These are phyloP conservation scores for Diarsia rubi DNA, from an alignment of 2,888 invertebrate species.

Conservation along the genomic window DNA sequence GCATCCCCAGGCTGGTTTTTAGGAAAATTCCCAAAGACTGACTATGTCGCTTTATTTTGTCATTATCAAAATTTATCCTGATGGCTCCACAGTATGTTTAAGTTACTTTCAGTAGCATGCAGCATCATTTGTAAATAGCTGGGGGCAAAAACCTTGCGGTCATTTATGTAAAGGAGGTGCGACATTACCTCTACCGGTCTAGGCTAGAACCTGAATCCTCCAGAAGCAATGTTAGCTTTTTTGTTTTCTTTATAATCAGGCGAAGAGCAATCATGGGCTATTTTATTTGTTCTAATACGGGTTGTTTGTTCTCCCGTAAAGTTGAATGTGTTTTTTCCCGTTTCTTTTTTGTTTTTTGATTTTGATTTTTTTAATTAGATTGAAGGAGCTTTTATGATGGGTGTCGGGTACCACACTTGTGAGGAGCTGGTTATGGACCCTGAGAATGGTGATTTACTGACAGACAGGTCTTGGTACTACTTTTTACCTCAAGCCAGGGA, in stretches of 20 bases:
- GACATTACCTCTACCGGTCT: no score
- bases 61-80: no score
- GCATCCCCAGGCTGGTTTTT: no score
- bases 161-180: no score
- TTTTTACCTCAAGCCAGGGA: slow-evolving; percentile 92
- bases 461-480: slow-evolving; percentile 93
- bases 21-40: no score
- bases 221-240: background rate
- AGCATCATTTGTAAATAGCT: no score
- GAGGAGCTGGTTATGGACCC: slow-evolving; percentile 91
- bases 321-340: no score
- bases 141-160: no score
- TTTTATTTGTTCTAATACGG: background rate
- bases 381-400: slow-evolving; percentile 93
- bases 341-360: background rate
- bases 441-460: slow-evolving; percentile 90
- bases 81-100: no score
- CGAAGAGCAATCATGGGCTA: background rate
- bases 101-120: no score
- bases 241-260: background rate
- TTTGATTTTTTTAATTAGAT: slow-evolving; percentile 72
- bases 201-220: no score
- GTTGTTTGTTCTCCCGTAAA: background rate
- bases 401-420: slow-evolving; percentile 92
- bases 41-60: no score